Percentiles rank a stretch among this genome's conserved stretches.
Conservation (phyloP, 2,797 vertebrate species). For the Gallinago stenura region DNA sequence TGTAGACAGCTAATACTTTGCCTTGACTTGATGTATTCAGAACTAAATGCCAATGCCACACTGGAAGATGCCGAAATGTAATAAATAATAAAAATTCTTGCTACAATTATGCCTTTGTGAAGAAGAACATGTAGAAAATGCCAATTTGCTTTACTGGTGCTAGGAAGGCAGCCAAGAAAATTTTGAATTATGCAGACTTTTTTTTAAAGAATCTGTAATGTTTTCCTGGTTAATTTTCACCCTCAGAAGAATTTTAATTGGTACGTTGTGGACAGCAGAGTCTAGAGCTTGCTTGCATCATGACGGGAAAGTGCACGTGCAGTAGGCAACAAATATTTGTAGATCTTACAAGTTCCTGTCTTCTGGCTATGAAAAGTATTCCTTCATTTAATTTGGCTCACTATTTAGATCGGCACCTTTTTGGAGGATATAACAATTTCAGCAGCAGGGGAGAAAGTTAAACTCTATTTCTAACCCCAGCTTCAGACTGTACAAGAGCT, state of each 20-base stretch:
- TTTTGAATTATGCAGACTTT: neutral
- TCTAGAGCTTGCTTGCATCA: neutral
- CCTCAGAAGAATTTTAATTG: neutral
- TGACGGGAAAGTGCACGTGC: neutral
- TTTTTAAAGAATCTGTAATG: neutral
- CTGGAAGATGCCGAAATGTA: neutral
- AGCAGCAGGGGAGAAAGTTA: neutral
- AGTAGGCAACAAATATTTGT: neutral
- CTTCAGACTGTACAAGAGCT: neutral
- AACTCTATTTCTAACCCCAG: neutral
- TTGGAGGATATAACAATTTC: neutral
- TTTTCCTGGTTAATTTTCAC: neutral
- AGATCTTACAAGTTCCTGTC: neutral
- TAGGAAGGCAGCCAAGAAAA: neutral
- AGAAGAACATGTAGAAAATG: neutral
- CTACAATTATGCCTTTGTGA: neutral
- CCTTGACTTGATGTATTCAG: neutral
- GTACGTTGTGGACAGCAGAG: neutral
- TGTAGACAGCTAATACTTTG: neutral
- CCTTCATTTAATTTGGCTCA: slow-evolving; percentile 12
- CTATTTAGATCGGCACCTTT: neutral
- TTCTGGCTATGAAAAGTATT: neutral
- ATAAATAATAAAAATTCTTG: neutral
- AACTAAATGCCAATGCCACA: neutral
- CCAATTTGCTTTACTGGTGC: neutral